Percentiles rank a stretch among this genome's conserved stretches.
phyloP scores from a whole-genome alignment of 2,113 vertebrate species.

The Xiphophorus hellerii region DNA sequence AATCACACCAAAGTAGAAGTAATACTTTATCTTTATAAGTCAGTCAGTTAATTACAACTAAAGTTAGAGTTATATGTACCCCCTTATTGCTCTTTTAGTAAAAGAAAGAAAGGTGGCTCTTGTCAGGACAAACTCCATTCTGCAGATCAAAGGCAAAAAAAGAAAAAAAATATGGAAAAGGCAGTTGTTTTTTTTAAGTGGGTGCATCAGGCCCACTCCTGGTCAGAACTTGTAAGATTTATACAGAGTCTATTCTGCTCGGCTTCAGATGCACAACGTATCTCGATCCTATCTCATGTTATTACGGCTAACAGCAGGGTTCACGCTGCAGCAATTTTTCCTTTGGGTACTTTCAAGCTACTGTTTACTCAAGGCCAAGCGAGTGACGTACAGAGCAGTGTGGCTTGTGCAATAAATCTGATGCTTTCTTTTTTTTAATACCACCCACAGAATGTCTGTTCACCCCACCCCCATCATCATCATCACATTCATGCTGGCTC shows the following conservation, averaged over 20 bases:
- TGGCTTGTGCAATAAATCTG: background rate
- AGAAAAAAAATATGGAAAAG: constrained; percentile 4
- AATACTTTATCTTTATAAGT: background rate
- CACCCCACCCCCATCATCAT: constrained; percentile 16
- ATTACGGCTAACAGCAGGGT: constrained; percentile 25
- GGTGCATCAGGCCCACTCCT: constrained; percentile 14
- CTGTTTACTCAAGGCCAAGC: background rate
- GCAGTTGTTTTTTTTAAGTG: constrained; percentile 8
- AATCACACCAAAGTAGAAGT: background rate
- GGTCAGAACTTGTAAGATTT: constrained; percentile 25
- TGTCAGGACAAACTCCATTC: background rate
- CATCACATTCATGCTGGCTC: constrained; percentile 30
- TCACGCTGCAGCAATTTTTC: background rate
- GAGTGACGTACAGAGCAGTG: background rate
- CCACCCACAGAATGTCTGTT: constrained; percentile 7
- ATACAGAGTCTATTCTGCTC: constrained; percentile 24
- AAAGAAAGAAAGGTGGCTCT: background rate
- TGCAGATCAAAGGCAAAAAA: constrained; percentile 17
- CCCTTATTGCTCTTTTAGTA: constrained; percentile 3
- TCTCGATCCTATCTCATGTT: constrained; percentile 20
- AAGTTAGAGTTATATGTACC: background rate
- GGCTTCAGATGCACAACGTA: constrained; percentile 21
- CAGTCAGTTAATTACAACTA: background rate
- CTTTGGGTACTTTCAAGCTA: constrained; percentile 23
- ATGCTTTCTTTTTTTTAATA: background rate